These are phyloP conservation scores for Bombycilla garrulus DNA, from an alignment of 2,113 vertebrate genomes.

Conservation along the genomic window DNA sequence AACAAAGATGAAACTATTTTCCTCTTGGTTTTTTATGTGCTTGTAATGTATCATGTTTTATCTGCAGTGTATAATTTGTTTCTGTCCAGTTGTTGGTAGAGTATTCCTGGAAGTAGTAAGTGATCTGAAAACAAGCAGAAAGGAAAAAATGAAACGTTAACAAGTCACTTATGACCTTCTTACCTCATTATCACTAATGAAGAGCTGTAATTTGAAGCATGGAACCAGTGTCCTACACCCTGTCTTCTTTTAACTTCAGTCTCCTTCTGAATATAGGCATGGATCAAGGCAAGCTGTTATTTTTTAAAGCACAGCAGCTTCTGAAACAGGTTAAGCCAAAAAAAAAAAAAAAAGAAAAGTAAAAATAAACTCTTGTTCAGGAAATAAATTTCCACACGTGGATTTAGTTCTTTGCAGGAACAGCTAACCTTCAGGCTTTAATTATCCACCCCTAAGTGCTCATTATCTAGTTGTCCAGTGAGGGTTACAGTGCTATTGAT, in stretches of 20 bases:
- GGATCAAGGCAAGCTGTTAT: not conserved
- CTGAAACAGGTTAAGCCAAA: not conserved
- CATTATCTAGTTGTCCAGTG: not conserved
- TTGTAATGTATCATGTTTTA: not conserved
- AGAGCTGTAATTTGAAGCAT: not conserved
- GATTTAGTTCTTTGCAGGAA: conserved; percentile 11
- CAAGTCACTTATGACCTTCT: not conserved
- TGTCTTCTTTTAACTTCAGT: not conserved
- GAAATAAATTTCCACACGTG: not conserved
- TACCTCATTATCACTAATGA: not conserved
- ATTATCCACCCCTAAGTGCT: not conserved
- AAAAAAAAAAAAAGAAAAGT: not conserved
- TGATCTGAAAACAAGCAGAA: not conserved
- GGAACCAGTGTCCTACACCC: not conserved
- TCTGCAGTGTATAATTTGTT: not conserved
- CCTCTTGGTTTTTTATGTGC: not conserved
- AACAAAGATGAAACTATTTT: not conserved
- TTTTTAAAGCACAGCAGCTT: not conserved
- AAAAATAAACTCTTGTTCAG: not conserved
- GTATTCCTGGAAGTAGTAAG: not conserved
- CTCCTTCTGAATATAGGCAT: not conserved
- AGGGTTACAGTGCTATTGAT: not conserved
- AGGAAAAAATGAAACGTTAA: not conserved
- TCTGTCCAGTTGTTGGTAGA: not conserved
- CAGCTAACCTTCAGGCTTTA: conserved; percentile 7